phyloP scores from a whole-genome alignment of 2,113 vertebrate species.

The Pelvicachromis taeniatus region DNA sequence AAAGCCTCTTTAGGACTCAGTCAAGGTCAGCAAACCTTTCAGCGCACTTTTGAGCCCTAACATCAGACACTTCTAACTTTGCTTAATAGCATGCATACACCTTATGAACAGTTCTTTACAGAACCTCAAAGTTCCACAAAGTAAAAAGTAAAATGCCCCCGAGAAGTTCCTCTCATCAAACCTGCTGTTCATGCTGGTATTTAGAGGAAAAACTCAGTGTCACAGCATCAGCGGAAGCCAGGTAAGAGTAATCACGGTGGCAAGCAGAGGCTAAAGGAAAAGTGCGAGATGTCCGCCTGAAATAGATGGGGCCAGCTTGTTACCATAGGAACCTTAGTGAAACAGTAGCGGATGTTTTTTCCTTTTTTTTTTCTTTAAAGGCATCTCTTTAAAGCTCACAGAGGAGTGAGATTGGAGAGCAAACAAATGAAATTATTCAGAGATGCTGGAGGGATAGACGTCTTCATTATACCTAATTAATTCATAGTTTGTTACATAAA shows the following conservation, averaged over 20 bases:
- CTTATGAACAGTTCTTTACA: not conserved
- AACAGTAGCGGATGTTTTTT: conserved; percentile 34
- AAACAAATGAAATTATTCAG: not conserved
- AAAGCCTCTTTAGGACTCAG: not conserved
- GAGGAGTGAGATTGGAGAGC: not conserved
- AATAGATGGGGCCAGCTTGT: conserved; percentile 68
- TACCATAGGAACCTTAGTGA: conserved; percentile 65
- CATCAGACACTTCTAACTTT: not conserved
- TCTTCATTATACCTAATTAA: not conserved
- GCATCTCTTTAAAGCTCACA: conserved; percentile 22
- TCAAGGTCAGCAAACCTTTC: not conserved
- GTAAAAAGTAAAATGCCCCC: not conserved
- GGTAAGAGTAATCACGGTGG: conserved; percentile 56
- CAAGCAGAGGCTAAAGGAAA: conserved; percentile 41
- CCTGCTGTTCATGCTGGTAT: not conserved
- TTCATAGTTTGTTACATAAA: not conserved
- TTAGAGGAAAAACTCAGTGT: conserved; percentile 7
- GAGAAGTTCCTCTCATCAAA: not conserved
- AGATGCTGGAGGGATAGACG: not conserved
- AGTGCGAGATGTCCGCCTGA: conserved; percentile 47
- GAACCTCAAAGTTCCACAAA: not conserved
- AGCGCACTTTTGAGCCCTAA: not conserved
- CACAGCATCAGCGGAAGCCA: conserved; percentile 21
- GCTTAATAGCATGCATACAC: not conserved
- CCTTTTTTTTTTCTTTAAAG: not conserved